phyloP scores from a whole-genome alignment of 2,113 vertebrate species.

The Lanius ludovicianus region DNA sequence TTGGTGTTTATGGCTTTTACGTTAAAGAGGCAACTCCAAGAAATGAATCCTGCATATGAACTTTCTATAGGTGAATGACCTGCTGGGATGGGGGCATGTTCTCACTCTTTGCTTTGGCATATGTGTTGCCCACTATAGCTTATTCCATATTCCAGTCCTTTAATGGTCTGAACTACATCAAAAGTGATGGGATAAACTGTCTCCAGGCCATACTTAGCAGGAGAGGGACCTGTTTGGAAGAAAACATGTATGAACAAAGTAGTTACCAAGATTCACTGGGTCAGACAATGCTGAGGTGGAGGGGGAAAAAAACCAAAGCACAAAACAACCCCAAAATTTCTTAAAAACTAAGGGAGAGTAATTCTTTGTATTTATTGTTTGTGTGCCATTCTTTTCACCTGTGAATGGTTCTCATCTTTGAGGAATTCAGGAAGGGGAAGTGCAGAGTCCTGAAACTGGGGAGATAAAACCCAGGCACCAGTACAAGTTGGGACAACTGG shows the following conservation, averaged over 20 bases:
- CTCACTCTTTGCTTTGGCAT: not conserved
- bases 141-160: not conserved
- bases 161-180: not conserved
- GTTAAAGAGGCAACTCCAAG: not conserved
- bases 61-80: rapidly evolving
- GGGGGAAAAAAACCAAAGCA: not conserved
- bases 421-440: not conserved
- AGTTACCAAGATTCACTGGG: not conserved
- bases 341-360: not conserved
- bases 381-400: not conserved
- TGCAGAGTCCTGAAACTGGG: not conserved
- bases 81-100: not conserved
- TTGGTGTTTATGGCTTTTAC: not conserved
- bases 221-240: not conserved
- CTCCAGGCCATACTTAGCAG: not conserved
- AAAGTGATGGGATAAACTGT: not conserved
- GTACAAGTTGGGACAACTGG: not conserved
- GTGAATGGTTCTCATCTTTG: not conserved
- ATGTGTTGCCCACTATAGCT: not conserved
- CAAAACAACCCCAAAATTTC: not conserved
- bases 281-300: not conserved
- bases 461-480: not conserved
- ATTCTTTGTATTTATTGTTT: not conserved
- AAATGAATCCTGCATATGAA: not conserved
- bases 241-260: not conserved